These are phyloP conservation scores for Tenebrio molitor DNA, from an alignment of 1,140 invertebrate species.

Conservation along the genomic window DNA sequence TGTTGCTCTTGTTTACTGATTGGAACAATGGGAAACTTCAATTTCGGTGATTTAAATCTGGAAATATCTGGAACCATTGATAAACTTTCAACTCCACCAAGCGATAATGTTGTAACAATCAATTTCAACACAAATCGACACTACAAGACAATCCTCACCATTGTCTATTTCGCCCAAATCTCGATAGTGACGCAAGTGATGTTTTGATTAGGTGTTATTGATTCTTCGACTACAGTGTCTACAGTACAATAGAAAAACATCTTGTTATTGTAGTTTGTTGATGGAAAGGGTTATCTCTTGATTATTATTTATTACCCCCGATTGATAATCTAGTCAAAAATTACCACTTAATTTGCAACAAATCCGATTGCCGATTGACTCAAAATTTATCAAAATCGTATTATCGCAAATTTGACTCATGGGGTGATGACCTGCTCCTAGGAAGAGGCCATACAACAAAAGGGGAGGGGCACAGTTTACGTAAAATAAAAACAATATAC, in stretches of 20 bases:
- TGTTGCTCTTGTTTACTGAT: too few species aligned
- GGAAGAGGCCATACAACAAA: too few species aligned
- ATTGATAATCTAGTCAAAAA: constrained; percentile 13
- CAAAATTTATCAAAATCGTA: too few species aligned
- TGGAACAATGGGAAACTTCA: too few species aligned
- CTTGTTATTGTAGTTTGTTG: constrained; percentile 9
- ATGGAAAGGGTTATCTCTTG: constrained; percentile 17
- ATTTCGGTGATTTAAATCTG: too few species aligned
- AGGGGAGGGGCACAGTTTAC: too few species aligned
- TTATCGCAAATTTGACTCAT: too few species aligned
- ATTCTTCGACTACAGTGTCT: not conserved
- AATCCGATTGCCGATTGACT: not conserved
- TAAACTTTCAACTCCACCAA: constrained; percentile 30
- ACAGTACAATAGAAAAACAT: constrained; percentile 6
- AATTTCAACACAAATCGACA: not conserved
- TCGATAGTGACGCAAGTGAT: too few species aligned
- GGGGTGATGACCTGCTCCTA: too few species aligned
- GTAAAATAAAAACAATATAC: too few species aligned
- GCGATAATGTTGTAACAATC: not conserved
- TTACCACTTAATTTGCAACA: too few species aligned
- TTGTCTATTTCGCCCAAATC: too few species aligned
- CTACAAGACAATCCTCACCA: not conserved
- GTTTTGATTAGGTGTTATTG: not conserved
- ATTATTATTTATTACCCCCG: not conserved
- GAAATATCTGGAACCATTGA: constrained; percentile 16